Conservation (phyloP, 2,888 invertebrate genomes). For the Aphrophora alni region DNA sequence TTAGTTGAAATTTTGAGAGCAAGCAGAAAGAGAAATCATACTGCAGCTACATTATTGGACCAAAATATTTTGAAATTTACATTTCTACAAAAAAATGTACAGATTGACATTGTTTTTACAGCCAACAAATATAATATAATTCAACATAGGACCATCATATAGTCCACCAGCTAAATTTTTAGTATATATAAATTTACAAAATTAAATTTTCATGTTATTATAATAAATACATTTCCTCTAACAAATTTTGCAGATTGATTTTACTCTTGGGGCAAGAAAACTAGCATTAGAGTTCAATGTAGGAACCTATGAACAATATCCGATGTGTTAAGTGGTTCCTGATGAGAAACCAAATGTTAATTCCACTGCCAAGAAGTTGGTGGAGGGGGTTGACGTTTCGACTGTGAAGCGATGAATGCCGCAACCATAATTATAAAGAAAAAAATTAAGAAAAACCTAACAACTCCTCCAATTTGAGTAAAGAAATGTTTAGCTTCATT, state of each 20-base stretch:
- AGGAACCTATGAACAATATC: neutral
- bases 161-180: neutral
- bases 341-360: neutral
- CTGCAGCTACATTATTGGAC: no score
- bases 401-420: slow-evolving; percentile 41
- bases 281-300: neutral
- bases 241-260: neutral
- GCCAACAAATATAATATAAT: no score
- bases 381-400: slow-evolving; percentile 2
- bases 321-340: neutral
- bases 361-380: slow-evolving; percentile 14
- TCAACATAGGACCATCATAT: neutral
- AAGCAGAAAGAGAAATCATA: no score
- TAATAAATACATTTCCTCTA: neutral
- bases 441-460: slow-evolving; percentile 43
- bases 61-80: no score
- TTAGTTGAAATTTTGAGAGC: no score
- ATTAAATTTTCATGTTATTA: neutral
- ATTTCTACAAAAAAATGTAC: no score
- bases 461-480: slow-evolving; percentile 42
- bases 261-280: no score
- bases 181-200: neutral
- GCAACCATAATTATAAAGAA: slow-evolving; percentile 41
- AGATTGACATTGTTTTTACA: no score
- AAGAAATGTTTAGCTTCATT: slow-evolving; percentile 47